A percentile compares a stretch with the other conserved stretches of the same genome.
These are phyloP conservation scores for Scatophagus argus DNA, from an alignment of 2,113 vertebrate species.

Conservation along the genomic window DNA sequence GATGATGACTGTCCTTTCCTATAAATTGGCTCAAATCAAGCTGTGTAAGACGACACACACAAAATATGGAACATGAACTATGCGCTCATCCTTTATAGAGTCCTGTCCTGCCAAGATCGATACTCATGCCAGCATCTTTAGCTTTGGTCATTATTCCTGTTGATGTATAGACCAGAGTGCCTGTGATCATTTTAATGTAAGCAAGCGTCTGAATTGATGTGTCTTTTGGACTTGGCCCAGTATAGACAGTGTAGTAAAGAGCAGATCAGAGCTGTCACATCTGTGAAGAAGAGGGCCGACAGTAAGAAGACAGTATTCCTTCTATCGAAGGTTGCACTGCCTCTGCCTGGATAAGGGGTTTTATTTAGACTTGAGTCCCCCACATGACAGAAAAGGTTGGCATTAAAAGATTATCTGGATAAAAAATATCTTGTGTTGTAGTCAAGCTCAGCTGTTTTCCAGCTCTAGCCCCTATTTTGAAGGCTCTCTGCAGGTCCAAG, in stretches of 20 bases:
- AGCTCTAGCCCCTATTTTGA: slow-evolving; percentile 4
- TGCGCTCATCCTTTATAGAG: slow-evolving; percentile 35
- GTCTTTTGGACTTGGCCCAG: slow-evolving; percentile 52
- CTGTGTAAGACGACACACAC: slow-evolving; percentile 9
- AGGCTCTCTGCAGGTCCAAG: slow-evolving; percentile 7
- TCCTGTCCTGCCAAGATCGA: slow-evolving; percentile 48
- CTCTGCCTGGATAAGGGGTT: background rate
- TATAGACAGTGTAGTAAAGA: slow-evolving; percentile 31
- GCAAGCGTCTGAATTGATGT: slow-evolving; percentile 36
- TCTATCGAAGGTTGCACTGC: background rate
- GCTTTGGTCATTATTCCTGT: slow-evolving; percentile 48
- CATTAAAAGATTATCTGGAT: background rate
- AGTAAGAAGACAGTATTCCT: background rate
- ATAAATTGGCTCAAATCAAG: slow-evolving; percentile 38
- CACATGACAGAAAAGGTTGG: background rate
- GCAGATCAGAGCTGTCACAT: slow-evolving; percentile 30
- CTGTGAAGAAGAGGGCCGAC: slow-evolving; percentile 20
- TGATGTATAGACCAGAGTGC: slow-evolving; percentile 50
- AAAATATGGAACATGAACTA: slow-evolving; percentile 40
- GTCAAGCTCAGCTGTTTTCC: slow-evolving; percentile 32
- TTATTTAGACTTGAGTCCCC: slow-evolving; percentile 25
- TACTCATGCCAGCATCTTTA: slow-evolving; percentile 32
- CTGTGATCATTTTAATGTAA: slow-evolving; percentile 51
- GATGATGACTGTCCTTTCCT: slow-evolving; percentile 38
- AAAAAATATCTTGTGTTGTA: slow-evolving; percentile 30